phyloP scores from a whole-genome alignment of 2,888 invertebrate species.

The Plusia festucae region DNA sequence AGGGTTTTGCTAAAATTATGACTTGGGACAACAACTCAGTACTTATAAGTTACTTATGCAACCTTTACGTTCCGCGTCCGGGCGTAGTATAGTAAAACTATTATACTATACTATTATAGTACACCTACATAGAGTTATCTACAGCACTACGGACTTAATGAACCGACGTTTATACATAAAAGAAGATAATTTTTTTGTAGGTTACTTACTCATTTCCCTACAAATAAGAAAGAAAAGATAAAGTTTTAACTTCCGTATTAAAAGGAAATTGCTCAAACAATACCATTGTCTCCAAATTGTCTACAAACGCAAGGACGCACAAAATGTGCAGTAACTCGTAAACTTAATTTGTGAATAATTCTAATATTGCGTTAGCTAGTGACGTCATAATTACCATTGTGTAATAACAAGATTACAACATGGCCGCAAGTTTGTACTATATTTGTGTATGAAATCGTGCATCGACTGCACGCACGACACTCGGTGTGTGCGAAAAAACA shows the following conservation, averaged over 20 bases:
- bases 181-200: not conserved
- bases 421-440: constrained; percentile 63
- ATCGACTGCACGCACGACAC: constrained; percentile 60
- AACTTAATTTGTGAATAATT: constrained; percentile 16
- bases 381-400: constrained; percentile 68
- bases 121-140: constrained; percentile 15
- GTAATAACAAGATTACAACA: constrained; percentile 70
- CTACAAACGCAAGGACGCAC: not conserved
- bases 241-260: not conserved
- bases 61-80: constrained; percentile 19
- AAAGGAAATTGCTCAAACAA: constrained; percentile 1
- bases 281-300: constrained; percentile 2
- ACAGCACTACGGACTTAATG: constrained; percentile 19
- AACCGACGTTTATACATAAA: not conserved
- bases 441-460: constrained; percentile 70
- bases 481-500: constrained; percentile 57
- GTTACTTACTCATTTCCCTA: not conserved
- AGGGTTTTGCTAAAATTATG: constrained; percentile 32
- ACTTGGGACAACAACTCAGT: constrained; percentile 13
- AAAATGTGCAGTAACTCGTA: not conserved
- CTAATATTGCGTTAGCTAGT: constrained; percentile 35
- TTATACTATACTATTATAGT: constrained; percentile 26
- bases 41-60: constrained; percentile 24
- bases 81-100: constrained; percentile 26
- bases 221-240: constrained; percentile 3